phyloP scores from a whole-genome alignment of 2,797 vertebrate species.

The Champsocephalus gunnari region DNA sequence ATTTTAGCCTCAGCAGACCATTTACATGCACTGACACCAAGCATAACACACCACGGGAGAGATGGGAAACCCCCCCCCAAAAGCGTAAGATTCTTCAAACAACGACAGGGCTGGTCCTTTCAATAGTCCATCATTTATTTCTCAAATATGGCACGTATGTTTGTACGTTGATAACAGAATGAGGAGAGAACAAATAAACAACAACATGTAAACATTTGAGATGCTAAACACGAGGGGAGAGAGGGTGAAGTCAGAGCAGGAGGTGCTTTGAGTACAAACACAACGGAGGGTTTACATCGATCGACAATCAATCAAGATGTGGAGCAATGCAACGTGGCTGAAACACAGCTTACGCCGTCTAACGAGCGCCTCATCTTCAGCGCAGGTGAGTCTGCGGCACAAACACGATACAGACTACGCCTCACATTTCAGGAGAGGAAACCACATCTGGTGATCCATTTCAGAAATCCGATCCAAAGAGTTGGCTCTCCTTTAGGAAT shows the following conservation, averaged over 20 bases:
- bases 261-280: conserved; percentile 70
- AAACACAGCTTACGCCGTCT: conserved; percentile 34
- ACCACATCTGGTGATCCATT: too few relatives aligned
- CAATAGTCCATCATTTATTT: conserved; percentile 77
- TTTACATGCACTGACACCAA: too few relatives aligned
- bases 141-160: conserved; percentile 67
- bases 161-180: conserved; percentile 36
- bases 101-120: conserved; percentile 16
- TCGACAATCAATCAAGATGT: conserved; percentile 43
- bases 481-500: too few relatives aligned
- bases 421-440: too few relatives aligned
- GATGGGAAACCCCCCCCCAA: too few relatives aligned
- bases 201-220: conserved; percentile 70
- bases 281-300: conserved; percentile 19
- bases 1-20: too few relatives aligned
- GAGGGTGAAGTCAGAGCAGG: conserved; percentile 34
- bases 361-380: conserved; percentile 29
- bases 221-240: conserved; percentile 25
- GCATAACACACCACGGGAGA: too few relatives aligned
- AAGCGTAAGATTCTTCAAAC: background rate
- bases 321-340: conserved; percentile 60
- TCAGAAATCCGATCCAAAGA: too few relatives aligned
- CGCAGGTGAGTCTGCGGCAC: conserved; percentile 28
- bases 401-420: too few relatives aligned
- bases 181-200: conserved; percentile 29